Base-by-base conservation (phyloP, 1,140 invertebrate species). In the Helicoverpa zea region DNA sequence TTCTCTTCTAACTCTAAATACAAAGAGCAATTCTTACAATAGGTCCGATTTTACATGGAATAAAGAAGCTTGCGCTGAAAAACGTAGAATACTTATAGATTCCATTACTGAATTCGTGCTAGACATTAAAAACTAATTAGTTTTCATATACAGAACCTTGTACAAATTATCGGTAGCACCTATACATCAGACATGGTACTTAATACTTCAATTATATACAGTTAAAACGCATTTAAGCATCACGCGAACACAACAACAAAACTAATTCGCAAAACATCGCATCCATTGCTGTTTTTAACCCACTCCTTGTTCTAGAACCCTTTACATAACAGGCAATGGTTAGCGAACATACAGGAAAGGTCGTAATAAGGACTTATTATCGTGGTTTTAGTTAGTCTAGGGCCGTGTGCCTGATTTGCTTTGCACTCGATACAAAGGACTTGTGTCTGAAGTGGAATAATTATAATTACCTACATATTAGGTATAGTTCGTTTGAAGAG, bases 381-480 rank as follows among this genome's bases (percentile, higher is more conserved):
- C 13, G 2, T 5, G 49, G 5, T 49, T 12, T 49, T 80, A 59
- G 63, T 82, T 75, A 74, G 61, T 75, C 75, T 87, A 83, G 86
- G 80, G 83, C 75, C 81, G 86, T 84, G 85, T 81, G 83, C 64
- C 23, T 47, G 35, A 64, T 83, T 79, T 84, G 81, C 85, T 87
- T 87, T 86, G 87, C 87, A 86, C 87, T 87, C 83, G 11, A 47
- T 35, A 76, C 64, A 82, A 79, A 83, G 61, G 51, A 43, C 77
- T 76, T 80, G 84, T 86, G 85, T 76, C 14, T 63, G 3, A n/a
- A 73, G 51, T 73, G 49, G 47, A 23, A 23, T 63, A 63, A 4
- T 14, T 14, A 35, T 63, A 63, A 4, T 14, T 14, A 35, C 5
- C 35, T 23, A 16, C 16, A 47, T 47, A n/a, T n/a, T n/a, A n/a